Conservation (phyloP, 2,888 invertebrate genomes). For the Microctonus hyperodae region DNA sequence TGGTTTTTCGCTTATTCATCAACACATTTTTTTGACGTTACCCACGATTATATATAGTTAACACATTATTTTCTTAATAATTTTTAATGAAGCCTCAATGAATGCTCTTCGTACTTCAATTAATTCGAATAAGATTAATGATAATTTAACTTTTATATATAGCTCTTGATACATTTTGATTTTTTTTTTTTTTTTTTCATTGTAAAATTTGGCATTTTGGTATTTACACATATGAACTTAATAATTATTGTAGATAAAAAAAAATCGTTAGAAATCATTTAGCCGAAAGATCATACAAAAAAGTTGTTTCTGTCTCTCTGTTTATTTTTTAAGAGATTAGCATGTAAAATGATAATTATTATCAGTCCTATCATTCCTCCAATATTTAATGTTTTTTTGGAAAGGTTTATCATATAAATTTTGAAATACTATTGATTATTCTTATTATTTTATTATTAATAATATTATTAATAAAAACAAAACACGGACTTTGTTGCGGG, state of each 20-base stretch:
- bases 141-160: neutral
- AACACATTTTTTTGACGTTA: neutral
- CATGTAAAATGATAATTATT: slow-evolving; percentile 35
- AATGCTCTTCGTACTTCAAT: slow-evolving; percentile 37
- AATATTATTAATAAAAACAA: slow-evolving; percentile 46
- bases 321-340: slow-evolving; percentile 34
- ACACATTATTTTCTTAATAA: slow-evolving; percentile 1
- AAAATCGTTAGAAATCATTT: neutral
- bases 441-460: slow-evolving; percentile 38
- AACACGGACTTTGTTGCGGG: slow-evolving; percentile 53
- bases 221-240: slow-evolving; percentile 40
- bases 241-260: slow-evolving; percentile 40
- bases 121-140: neutral
- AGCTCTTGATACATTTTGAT: neutral
- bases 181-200: slow-evolving; percentile 9
- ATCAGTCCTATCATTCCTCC: slow-evolving; percentile 34
- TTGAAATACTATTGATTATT: slow-evolving; percentile 41
- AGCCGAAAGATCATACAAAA: neutral
- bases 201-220: slow-evolving; percentile 41
- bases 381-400: slow-evolving; percentile 43
- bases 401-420: slow-evolving; percentile 42
- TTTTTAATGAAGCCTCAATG: slow-evolving; percentile 22
- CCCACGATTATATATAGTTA: slow-evolving; percentile 15
- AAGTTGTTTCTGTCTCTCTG: slow-evolving; percentile 39
- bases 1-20: neutral